Evolutionary conservation across 2,113 vertebrate genomes (phyloP).

Genomic region (Calidris pugnax): DNA sequence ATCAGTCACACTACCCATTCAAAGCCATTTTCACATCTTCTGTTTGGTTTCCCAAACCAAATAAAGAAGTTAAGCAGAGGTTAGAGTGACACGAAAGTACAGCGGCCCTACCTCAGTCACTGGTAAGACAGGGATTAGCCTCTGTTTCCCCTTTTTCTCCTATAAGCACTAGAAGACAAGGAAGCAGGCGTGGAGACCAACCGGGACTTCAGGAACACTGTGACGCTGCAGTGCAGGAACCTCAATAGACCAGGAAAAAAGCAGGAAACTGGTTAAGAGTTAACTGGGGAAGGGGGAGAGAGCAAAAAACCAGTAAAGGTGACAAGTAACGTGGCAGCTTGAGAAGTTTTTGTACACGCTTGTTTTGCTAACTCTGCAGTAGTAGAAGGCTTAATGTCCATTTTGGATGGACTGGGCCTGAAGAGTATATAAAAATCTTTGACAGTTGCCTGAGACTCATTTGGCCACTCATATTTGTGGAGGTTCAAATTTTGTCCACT

Average conservation of each 20-base stretch:
- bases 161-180: not conserved
- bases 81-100: not conserved
- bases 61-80: not conserved
- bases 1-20: not conserved
- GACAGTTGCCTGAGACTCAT: not conserved
- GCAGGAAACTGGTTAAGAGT: not conserved
- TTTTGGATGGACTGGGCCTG: too few species aligned
- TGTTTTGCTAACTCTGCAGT: not conserved
- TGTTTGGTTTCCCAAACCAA: not conserved
- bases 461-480: not conserved
- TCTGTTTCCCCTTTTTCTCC: not conserved
- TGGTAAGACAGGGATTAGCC: not conserved
- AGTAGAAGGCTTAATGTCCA: not conserved
- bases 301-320: not conserved
- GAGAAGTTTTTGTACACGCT: not conserved
- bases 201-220: not conserved
- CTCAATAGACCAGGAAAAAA: not conserved
- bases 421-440: not conserved
- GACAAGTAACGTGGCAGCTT: fast-evolving
- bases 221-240: not conserved
- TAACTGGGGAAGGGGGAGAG: fast-evolving
- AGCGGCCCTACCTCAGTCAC: not conserved
- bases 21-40: not conserved
- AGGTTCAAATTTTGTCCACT: not conserved
- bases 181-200: not conserved